A percentile compares a stretch with the other conserved stretches of the same genome.
Evolutionary conservation across 2,113 vertebrate genomes (phyloP).

Genomic region (Mesoclemmys tuberculata): DNA sequence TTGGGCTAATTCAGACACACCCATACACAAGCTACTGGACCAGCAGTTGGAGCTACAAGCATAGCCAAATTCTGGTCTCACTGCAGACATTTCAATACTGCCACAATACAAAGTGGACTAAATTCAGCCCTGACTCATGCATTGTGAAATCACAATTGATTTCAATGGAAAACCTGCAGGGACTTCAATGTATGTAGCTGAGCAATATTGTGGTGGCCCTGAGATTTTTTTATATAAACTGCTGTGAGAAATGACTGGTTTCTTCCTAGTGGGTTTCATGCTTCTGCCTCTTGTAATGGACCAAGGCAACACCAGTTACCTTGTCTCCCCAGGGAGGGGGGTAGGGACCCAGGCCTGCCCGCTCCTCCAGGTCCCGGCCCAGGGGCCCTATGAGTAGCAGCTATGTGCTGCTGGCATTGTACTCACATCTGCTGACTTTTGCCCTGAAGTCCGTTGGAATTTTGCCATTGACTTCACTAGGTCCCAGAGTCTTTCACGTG

Average conservation of each 20-base stretch:
- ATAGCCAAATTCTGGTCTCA: background rate
- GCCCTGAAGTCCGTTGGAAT: background rate
- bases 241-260: too few relatives aligned
- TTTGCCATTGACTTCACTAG: background rate
- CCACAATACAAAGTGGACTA: background rate
- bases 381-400: too few relatives aligned
- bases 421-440: too few relatives aligned
- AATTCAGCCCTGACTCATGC: background rate
- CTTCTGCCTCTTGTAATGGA: too few relatives aligned
- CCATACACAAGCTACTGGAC: background rate
- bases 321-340: too few relatives aligned
- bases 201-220: background rate
- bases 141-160: background rate
- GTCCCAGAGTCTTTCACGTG: background rate
- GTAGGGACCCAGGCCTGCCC: too few relatives aligned
- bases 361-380: too few relatives aligned
- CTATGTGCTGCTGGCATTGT: too few relatives aligned
- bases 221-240: background rate
- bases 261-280: too few relatives aligned
- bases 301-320: too few relatives aligned
- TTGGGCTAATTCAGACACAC: background rate
- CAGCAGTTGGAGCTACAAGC: accelerated
- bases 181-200: background rate
- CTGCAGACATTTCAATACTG: background rate
- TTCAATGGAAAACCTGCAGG: background rate